Conservation (phyloP, 2,113 vertebrate species). For the Ophthalmolycus amberensis region DNA sequence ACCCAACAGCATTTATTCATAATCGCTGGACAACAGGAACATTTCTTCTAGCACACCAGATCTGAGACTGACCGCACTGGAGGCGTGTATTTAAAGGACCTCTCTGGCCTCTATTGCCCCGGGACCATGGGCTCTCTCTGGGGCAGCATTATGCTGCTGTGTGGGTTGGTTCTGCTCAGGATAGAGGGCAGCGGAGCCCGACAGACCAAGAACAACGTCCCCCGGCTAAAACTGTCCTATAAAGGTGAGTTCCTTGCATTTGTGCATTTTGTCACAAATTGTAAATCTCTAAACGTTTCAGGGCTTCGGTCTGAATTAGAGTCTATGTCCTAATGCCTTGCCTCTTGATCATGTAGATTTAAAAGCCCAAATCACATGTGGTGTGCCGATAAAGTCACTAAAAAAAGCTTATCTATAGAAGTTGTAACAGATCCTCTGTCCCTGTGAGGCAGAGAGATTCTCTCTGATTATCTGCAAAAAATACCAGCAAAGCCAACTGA, state of each 20-base stretch:
- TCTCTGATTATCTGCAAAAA: conserved; percentile 13
- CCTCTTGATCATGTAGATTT: background rate
- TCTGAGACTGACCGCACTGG: conserved; percentile 41
- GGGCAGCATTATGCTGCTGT: conserved; percentile 87
- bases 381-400: background rate
- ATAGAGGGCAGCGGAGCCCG: conserved; percentile 83
- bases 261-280: background rate
- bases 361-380: background rate
- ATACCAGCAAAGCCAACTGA: conserved; percentile 9
- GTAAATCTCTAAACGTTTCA: background rate
- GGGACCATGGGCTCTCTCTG: conserved; percentile 90
- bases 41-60: conserved; percentile 22
- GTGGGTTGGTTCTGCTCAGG: conserved; percentile 84
- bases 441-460: background rate
- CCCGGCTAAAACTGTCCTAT: conserved; percentile 94
- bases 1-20: conserved; percentile 60
- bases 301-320: background rate
- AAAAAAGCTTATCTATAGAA: background rate
- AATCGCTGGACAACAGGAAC: conserved; percentile 40
- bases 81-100: conserved; percentile 59
- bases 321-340: background rate
- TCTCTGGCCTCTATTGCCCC: conserved; percentile 53
- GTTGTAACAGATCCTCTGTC: conserved; percentile 4
- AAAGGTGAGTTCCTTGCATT: conserved; percentile 88
- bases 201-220: conserved; percentile 90